Percentiles rank a stretch among this genome's conserved stretches.
Conservation (phyloP, 2,113 vertebrate species). For the Platycercus adscitus region DNA sequence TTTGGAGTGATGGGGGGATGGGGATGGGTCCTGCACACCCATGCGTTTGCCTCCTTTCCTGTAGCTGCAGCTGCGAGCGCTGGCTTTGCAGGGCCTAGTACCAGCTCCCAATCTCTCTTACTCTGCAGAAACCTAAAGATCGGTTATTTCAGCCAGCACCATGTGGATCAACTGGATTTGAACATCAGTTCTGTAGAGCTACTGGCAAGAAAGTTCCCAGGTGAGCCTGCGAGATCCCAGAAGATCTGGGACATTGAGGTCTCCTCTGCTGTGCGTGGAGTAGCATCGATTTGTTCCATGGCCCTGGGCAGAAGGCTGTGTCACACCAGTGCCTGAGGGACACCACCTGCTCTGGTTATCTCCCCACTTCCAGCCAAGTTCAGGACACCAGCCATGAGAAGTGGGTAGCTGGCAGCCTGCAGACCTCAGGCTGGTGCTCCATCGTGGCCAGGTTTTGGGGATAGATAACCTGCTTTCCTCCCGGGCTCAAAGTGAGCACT, state of each 20-base stretch:
- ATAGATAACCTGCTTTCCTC: not conserved
- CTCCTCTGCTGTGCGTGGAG: not conserved
- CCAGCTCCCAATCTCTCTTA: not conserved
- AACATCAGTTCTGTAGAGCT: constrained; percentile 93
- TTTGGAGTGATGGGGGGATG: not conserved
- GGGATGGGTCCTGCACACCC: not conserved
- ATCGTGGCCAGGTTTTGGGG: not conserved
- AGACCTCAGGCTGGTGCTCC: not conserved
- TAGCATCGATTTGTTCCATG: not conserved
- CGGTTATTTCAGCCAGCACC: constrained; percentile 97
- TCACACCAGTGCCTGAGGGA: not conserved
- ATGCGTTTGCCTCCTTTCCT: fast-evolving
- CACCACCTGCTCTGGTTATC: not conserved
- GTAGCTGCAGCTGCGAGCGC: not conserved
- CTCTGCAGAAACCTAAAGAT: constrained; percentile 92
- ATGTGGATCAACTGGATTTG: constrained; percentile 96
- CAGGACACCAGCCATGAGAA: not conserved
- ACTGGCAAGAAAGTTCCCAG: constrained; percentile 91
- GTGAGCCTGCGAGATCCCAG: constrained; percentile 65
- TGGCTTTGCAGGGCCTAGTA: not conserved
- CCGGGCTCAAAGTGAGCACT: not conserved
- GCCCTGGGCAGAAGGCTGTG: not conserved
- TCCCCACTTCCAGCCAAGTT: fast-evolving
- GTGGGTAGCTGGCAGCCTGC: not conserved
- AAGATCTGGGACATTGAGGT: not conserved